Conservation (phyloP, 2,797 vertebrate genomes). For the Syndactyla subalaris region DNA sequence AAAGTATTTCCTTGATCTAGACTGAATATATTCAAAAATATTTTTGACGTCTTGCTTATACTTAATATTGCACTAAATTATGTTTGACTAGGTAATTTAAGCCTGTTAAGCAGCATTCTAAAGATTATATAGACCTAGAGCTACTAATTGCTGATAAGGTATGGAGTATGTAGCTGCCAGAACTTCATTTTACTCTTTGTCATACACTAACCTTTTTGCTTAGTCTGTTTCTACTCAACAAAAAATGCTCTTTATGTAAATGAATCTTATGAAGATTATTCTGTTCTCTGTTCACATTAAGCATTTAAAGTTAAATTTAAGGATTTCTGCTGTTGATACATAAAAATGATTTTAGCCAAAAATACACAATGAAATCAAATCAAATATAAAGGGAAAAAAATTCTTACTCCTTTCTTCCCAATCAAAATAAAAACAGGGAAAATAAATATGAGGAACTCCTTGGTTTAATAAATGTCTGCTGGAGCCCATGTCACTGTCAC, state of each 20-base stretch:
- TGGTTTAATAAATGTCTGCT: not conserved
- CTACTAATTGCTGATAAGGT: not conserved
- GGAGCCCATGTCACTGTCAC: not conserved
- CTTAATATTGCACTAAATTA: not conserved
- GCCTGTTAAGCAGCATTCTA: not conserved
- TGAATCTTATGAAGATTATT: not conserved
- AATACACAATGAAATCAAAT: not conserved
- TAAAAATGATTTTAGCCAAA: not conserved
- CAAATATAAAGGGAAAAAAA: not conserved
- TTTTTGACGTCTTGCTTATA: not conserved
- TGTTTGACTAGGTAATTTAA: constrained; percentile 16
- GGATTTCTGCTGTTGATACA: not conserved
- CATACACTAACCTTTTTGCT: not conserved
- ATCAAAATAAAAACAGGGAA: not conserved
- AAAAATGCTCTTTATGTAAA: not conserved
- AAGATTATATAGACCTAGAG: not conserved
- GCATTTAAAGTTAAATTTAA: not conserved
- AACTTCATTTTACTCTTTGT: constrained; percentile 11
- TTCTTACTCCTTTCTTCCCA: not conserved
- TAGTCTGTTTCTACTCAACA: not conserved
- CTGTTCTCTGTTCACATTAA: not conserved
- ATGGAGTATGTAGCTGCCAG: not conserved
- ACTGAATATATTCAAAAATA: not conserved
- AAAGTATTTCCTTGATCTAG: not conserved
- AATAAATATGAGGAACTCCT: not conserved